Percentiles rank a stretch among this genome's conserved stretches.
Evolutionary conservation across 2,888 invertebrate genomes (phyloP).

Genomic region (Eristalis tenax): DNA sequence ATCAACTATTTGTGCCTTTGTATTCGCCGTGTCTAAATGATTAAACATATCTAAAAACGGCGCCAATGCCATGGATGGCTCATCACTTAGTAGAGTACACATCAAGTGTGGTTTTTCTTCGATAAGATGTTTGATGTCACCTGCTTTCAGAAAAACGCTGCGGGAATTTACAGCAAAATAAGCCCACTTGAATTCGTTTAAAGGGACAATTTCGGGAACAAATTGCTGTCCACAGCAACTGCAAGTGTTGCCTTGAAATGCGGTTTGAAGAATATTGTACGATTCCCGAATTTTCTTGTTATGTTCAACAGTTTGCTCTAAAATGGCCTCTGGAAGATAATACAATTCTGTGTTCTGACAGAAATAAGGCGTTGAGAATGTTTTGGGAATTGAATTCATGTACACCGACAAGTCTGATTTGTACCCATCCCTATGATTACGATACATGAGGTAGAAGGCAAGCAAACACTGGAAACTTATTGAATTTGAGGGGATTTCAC

Average conservation of each 20-base stretch:
- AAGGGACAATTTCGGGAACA: slow-evolving; percentile 82
- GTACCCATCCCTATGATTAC: slow-evolving; percentile 84
- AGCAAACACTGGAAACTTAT: slow-evolving; percentile 88
- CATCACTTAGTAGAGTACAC: slow-evolving; percentile 82
- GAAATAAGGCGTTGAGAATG: slow-evolving; percentile 87
- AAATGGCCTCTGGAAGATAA: slow-evolving; percentile 84
- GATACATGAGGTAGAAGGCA: slow-evolving; percentile 87
- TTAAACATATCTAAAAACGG: slow-evolving; percentile 96
- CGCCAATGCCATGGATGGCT: slow-evolving; percentile 88
- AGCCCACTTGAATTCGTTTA: slow-evolving; percentile 87
- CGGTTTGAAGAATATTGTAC: slow-evolving; percentile 73
- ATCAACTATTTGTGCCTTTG: slow-evolving; percentile 80
- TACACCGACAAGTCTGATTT: slow-evolving; percentile 84
- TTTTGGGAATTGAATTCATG: slow-evolving; percentile 86
- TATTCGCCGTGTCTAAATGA: slow-evolving; percentile 86
- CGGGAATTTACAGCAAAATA: slow-evolving; percentile 93
- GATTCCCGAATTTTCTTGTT: slow-evolving; percentile 81
- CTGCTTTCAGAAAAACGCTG: slow-evolving; percentile 88
- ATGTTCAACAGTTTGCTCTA: slow-evolving; percentile 82
- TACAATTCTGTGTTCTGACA: slow-evolving; percentile 83
- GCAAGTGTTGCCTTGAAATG: slow-evolving; percentile 75
- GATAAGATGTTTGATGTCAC: slow-evolving; percentile 80
- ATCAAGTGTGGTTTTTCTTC: slow-evolving; percentile 75
- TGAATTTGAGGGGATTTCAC: slow-evolving; percentile 75
- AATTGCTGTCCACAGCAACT: slow-evolving; percentile 80